Evolutionary conservation across 2,113 vertebrate genomes (phyloP).

Genomic region (Psammodynastes pulverulentus): DNA sequence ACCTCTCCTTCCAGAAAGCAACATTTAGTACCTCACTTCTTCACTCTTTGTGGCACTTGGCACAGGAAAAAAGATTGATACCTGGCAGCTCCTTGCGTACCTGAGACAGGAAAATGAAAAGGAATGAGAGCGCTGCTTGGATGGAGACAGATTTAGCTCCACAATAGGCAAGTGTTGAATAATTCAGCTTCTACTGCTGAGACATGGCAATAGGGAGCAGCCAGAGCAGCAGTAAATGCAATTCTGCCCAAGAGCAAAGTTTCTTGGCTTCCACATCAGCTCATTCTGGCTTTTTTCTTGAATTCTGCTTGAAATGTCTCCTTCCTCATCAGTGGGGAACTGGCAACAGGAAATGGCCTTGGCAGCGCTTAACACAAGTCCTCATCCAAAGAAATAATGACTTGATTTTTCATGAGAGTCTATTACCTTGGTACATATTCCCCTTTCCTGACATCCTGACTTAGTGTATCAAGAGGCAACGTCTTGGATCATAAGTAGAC

Average conservation of each 20-base stretch:
- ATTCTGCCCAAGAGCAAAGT: not conserved
- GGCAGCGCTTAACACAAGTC: not conserved
- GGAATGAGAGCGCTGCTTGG: not conserved
- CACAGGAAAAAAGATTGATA: not conserved
- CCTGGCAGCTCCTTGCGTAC: not conserved
- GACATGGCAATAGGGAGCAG: not conserved
- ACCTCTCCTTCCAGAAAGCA: not conserved
- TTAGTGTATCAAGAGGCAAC: not conserved
- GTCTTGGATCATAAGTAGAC: not conserved
- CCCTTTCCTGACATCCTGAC: no score
- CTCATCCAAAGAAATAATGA: not conserved
- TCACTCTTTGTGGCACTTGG: not conserved
- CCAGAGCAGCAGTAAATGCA: not conserved
- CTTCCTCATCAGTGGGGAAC: not conserved
- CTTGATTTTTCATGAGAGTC: conserved; percentile 10
- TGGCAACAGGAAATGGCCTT: not conserved
- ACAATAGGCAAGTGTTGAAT: not conserved
- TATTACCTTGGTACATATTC: not conserved
- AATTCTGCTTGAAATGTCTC: not conserved
- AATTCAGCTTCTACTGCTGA: not conserved
- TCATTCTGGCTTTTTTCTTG: not conserved
- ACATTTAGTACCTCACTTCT: not conserved
- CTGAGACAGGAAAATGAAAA: not conserved
- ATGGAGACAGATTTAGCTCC: not conserved
- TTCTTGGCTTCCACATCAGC: not conserved